phyloP scores from a whole-genome alignment of 1,140 invertebrate species.

The Papilio aristodemus region DNA sequence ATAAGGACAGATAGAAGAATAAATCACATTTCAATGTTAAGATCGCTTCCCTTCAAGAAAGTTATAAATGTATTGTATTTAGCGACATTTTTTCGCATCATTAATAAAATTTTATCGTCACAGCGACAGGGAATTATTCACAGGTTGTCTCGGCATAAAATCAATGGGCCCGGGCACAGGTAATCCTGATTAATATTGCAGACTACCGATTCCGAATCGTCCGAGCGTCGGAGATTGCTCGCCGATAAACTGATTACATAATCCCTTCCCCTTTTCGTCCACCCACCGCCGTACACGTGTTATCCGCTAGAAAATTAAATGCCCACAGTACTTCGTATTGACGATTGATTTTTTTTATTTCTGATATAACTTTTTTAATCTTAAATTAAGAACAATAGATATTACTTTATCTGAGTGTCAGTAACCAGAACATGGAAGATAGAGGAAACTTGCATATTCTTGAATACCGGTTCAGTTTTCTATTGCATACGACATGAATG shows the following conservation, averaged over 20 bases:
- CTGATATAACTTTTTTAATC: neutral
- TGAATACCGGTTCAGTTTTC: too few relatives aligned
- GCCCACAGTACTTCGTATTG: neutral
- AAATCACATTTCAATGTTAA: too few relatives aligned
- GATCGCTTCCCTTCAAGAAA: too few relatives aligned
- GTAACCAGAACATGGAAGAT: too few relatives aligned
- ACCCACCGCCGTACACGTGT: neutral
- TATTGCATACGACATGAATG: too few relatives aligned
- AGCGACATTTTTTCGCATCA: neutral
- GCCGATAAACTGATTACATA: slow-evolving; percentile 32
- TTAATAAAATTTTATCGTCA: slow-evolving; percentile 18
- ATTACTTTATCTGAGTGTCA: neutral
- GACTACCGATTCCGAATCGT: slow-evolving; percentile 31
- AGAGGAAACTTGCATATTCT: too few relatives aligned
- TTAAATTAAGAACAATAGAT: neutral
- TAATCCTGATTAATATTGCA: slow-evolving; percentile 33
- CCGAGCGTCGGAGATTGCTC: slow-evolving; percentile 27
- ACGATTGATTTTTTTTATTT: neutral
- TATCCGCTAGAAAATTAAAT: neutral
- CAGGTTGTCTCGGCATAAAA: slow-evolving; percentile 31
- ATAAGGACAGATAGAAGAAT: too few relatives aligned
- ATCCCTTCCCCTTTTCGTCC: slow-evolving; percentile 17
- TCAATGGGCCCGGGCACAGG: slow-evolving; percentile 26
- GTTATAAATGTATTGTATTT: neutral
- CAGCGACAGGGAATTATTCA: slow-evolving; percentile 29